Base-by-base conservation (phyloP, 1,140 invertebrate species). In the Pinna nobilis region DNA sequence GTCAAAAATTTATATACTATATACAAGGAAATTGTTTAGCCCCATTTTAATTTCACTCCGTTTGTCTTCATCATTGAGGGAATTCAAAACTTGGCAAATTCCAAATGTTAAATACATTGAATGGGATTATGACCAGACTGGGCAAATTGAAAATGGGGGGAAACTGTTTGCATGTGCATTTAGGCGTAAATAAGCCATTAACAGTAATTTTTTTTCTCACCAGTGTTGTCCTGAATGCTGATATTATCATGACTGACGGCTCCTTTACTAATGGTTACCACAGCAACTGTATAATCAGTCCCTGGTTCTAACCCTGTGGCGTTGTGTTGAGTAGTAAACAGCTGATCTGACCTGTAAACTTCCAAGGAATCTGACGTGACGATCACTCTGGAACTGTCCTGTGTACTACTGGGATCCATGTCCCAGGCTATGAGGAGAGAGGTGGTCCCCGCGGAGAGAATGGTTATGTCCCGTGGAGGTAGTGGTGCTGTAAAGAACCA, bases 401-500 rank as follows among this genome's bases (percentile, higher is more conserved):
- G 67, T 15, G 39, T 64, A 39, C 73, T 75, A 35, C 55, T 68
- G 4, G 49, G 39, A 44, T 77, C 72, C 1, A 60, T 51, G 33
- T 74, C 63, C 81, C 81, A 82, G 4, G 74, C 57, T 41, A 82
- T 55, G 25, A 68, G 70, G 20, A 78, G 63, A 51, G 64, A 71
- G 15, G 68, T 50, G 18, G 74, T 79, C 11, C 76, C 78, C 49
- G 66, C 74, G 15, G 60, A 28, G 18, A 68, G 51, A 18, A 82
- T 65, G 4, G 55, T 64, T 4, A 75, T 41, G 53, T 66, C 69
- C 23, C 61, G 50, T 23, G 80, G 63, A 32, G 74, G 76, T 0
- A 82, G 72, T 4, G 81, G 81, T 33, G 69, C 81, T 82, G 75
- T 33, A 73, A 72, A 67, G n/a, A n/a, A n/a, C n/a, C n/a, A n/a